Evolutionary conservation across 2,888 invertebrate genomes (phyloP), one percentile per base, ranked within the genome.

Genomic region (Oxyscelio sp.): DNA sequence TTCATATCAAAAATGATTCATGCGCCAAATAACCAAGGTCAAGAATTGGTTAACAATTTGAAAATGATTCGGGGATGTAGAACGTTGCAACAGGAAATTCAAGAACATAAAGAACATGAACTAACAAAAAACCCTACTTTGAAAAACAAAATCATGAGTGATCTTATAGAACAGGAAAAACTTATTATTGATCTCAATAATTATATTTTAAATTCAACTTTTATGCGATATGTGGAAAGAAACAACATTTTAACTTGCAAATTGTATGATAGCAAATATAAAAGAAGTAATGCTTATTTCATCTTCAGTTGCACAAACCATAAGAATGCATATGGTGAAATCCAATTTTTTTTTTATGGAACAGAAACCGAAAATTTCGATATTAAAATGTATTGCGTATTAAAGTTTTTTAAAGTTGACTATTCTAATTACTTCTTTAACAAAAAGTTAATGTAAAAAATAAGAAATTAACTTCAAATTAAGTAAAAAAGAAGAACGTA

Each of bases 271-370:
- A 4, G 1, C 6, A 48, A 77, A 34, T 50, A 50, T 15, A 77
- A 77, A 52, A 59, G 17, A 59, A 40, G 52, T 59, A 68, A 77
- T 43, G 50, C 66, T n/a, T 27, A 11, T 43, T 66, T 77, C n/a
- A 31, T 24, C 52, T 77, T 77, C 50, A 40, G 24, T 15, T 27
- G 19, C 40, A 22, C 21, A 52, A 31, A 59, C 50, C n/a, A 15
- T 15, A 21, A 59, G 2, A 48, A 66, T 75, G 66, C 45, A 27
- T 77, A 59, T 52, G 77, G 77, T 11, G 50, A 77, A 48, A 68
- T 77, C 17, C 66, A 77, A 9, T 68, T 68, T 54, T 78, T 77
- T 45, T 78, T 78, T 70, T 27, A 43, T 15, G 78, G 61, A 17
- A 70, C 50, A 45, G 48, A 9, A 15, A 17, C 31, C 17, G 54